A percentile compares a stretch with the other conserved stretches of the same genome.
These are phyloP conservation scores for Chelon labrosus DNA, from an alignment of 2,797 vertebrate genomes.

Conservation along the genomic window DNA sequence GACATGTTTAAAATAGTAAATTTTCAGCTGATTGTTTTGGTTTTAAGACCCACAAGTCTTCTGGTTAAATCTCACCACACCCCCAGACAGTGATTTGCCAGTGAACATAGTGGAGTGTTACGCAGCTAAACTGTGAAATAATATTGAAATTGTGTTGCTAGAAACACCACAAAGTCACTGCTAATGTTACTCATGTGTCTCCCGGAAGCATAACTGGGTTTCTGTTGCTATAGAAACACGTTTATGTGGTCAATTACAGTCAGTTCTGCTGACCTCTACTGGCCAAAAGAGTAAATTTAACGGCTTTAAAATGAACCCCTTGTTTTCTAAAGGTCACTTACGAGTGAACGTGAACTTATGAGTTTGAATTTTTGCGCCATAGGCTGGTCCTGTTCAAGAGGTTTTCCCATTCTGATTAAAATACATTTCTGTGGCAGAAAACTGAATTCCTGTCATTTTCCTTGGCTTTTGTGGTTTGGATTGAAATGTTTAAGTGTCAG, in stretches of 20 bases:
- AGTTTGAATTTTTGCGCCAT: not conserved
- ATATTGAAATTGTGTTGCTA: not conserved
- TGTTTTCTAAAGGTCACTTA: too few species aligned
- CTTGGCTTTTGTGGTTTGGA: constrained; percentile 18
- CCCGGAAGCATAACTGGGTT: not conserved
- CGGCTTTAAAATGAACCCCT: too few species aligned
- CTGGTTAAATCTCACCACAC: not conserved
- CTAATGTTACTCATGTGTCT: not conserved
- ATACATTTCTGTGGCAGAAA: constrained; percentile 12
- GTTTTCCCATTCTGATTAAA: constrained; percentile 40
- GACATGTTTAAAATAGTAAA: not conserved
- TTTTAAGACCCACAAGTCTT: not conserved
- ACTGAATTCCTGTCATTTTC: constrained; percentile 39
- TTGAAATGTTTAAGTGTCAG: constrained; percentile 49
- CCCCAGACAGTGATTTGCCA: not conserved
- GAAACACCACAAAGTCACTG: not conserved
- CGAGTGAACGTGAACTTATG: too few species aligned
- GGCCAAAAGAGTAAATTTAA: not conserved
- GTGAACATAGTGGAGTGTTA: not conserved
- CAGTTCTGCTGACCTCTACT: not conserved
- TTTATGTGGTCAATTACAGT: not conserved
- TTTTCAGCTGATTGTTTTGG: not conserved
- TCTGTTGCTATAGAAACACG: not conserved
- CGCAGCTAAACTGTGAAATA: not conserved
- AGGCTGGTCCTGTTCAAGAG: constrained; percentile 17